Evolutionary conservation across 2,888 invertebrate genomes (phyloP), one percentile per base, ranked within the genome.

Genomic region (Apamea anceps): DNA sequence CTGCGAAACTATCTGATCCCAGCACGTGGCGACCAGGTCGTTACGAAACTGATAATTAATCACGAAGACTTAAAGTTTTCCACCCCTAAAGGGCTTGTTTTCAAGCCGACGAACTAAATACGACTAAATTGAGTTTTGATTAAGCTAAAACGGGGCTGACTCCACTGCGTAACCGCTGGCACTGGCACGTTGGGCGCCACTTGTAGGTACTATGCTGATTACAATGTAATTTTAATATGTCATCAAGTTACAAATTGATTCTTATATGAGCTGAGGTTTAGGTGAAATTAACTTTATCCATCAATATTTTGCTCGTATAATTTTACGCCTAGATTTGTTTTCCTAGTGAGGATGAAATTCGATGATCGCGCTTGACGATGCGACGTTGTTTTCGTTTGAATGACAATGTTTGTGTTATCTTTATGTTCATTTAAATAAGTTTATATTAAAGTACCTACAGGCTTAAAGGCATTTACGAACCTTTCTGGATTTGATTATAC

Each of bases 91-190:
- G 92, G 91, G 90, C 90, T 92, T 91, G 91, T 93, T 93, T 92
- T 90, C 87, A 85, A 91, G 91, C 91, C 88, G 88, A 90, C 90
- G 84, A 91, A 92, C 92, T 92, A 93, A 93, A 93, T 91, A 92
- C 90, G 90, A 87, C 89, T 89, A 92, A 94, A 94, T 94, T 91
- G 93, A 92, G 93, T 93, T 94, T 93, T 94, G 93, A 94, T 94
- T 92, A 92, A 92, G 92, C 91, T 88, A 83, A 89, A 90, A 89
- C 80, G 86, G 85, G 88, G 85, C 45, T 66, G 65, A 81, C 37
- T 84, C 37, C 37, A 73, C 51, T 87, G 86, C 83, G 90, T 91
- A 92, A 92, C 91, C 75, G 88, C 85, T 90, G 91, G 87, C 81
- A 91, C 89, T 90, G 91, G 90, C 92, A 92, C 91, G 90, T 91